These are phyloP conservation scores for Mamestra configurata DNA, from an alignment of 1,140 invertebrate species.

Conservation along the genomic window DNA sequence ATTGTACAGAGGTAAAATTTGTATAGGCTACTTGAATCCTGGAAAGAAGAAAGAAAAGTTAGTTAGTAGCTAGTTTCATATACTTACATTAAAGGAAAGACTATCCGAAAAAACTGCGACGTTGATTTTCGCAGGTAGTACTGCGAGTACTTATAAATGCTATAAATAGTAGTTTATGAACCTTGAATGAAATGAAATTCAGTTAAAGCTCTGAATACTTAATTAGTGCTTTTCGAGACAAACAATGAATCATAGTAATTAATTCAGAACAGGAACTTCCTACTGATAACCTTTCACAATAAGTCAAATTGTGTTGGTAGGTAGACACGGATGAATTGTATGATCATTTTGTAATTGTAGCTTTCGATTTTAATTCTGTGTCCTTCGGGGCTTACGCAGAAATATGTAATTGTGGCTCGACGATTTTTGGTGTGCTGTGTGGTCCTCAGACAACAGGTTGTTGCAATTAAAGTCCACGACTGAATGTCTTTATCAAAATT, in stretches of 20 bases:
- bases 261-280: constrained; percentile 31
- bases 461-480: too few species aligned
- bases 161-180: background rate
- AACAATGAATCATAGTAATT: constrained; percentile 26
- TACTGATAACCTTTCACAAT: constrained; percentile 32
- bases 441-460: background rate
- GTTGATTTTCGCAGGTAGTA: too few species aligned
- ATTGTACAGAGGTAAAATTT: too few species aligned
- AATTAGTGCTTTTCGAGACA: constrained; percentile 31
- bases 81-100: background rate
- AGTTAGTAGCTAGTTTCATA: too few species aligned
- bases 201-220: constrained; percentile 14
- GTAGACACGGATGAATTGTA: constrained; percentile 15
- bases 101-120: too few species aligned
- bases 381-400: constrained; percentile 4
- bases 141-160: too few species aligned
- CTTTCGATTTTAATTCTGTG: constrained; percentile 10
- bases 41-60: too few species aligned
- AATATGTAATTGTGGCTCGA: background rate
- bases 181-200: constrained; percentile 9
- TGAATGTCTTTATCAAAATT: too few species aligned
- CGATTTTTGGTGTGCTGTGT: background rate
- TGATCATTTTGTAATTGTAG: background rate
- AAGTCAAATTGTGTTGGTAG: constrained; percentile 37
- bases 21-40: too few species aligned